Conservation (phyloP, 2,888 invertebrate species). For the Leptogaster cylindrica region DNA sequence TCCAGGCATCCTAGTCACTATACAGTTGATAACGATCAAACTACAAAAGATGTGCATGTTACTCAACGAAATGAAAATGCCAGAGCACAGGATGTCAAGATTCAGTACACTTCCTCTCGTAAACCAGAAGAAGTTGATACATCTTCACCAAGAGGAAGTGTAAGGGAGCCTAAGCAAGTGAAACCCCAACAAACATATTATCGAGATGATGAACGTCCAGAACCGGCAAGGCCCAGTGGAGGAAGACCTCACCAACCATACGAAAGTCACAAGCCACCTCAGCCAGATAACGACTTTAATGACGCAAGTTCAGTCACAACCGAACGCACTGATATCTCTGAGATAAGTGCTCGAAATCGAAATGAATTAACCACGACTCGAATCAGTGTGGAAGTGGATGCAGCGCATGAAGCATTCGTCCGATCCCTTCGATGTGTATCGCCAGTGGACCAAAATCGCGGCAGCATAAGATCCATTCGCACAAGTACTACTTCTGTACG, state of each 20-base stretch:
- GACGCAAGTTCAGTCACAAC: constrained; percentile 43
- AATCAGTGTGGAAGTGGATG: constrained; percentile 71
- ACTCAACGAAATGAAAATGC: too few species aligned
- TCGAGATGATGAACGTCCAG: too few species aligned
- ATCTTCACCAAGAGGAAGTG: too few species aligned
- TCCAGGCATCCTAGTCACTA: too few species aligned
- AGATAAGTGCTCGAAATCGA: constrained; percentile 61
- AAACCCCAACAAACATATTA: too few species aligned
- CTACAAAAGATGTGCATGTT: too few species aligned
- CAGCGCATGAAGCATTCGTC: constrained; percentile 79
- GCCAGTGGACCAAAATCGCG: constrained; percentile 67
- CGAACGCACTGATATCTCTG: constrained; percentile 50
- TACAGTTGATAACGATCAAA: too few species aligned
- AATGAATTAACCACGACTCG: constrained; percentile 66
- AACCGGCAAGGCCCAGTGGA: too few species aligned
- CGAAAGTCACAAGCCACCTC: not conserved
- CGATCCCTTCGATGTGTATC: constrained; percentile 73
- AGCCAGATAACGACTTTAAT: constrained; percentile 18
- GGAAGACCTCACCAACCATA: not conserved
- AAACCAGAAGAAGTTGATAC: too few species aligned
- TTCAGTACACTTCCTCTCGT: too few species aligned
- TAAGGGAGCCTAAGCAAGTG: too few species aligned
- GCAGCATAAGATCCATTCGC: constrained; percentile 62
- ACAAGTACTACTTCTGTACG: constrained; percentile 66
- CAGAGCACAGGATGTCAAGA: too few species aligned